Percentiles rank a stretch among this genome's conserved stretches.
Conservation (phyloP, 2,888 invertebrate species). For the Taphrorychus bicolor region DNA sequence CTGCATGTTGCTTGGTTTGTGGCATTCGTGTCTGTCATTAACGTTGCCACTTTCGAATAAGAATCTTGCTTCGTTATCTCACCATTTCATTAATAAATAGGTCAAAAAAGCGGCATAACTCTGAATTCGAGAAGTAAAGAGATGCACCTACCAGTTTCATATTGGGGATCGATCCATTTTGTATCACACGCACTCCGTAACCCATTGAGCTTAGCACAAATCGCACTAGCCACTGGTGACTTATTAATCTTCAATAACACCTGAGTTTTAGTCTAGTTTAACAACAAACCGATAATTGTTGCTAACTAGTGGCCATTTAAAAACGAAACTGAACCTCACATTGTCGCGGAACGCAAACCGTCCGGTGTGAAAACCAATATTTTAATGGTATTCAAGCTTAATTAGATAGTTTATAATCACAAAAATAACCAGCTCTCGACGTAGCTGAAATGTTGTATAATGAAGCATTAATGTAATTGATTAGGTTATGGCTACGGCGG, state of each 20-base stretch:
- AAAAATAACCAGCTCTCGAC: conserved; percentile 2
- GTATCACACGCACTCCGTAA: conserved; percentile 24
- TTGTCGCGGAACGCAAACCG: neutral
- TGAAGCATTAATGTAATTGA: neutral
- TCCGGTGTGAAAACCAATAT: neutral
- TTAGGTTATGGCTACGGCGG: neutral
- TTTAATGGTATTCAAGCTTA: conserved; percentile 7
- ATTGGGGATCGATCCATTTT: conserved; percentile 29
- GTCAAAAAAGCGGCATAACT: too few species aligned
- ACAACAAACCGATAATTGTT: neutral
- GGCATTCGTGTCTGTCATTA: neutral
- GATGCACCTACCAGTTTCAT: conserved; percentile 30
- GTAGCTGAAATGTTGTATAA: conserved; percentile 4
- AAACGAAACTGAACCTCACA: neutral
- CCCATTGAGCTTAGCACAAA: conserved; percentile 16
- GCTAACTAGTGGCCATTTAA: neutral
- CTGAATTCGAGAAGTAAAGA: too few species aligned
- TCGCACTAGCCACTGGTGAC: neutral
- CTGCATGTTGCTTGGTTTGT: neutral
- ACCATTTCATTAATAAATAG: neutral
- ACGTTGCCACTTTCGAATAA: too few species aligned
- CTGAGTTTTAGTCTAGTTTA: neutral
- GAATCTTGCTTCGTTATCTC: neutral
- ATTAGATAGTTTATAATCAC: conserved; percentile 11
- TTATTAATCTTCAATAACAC: neutral